phyloP scores from a whole-genome alignment of 1,140 invertebrate genomes.

The Musca vetustissima region DNA sequence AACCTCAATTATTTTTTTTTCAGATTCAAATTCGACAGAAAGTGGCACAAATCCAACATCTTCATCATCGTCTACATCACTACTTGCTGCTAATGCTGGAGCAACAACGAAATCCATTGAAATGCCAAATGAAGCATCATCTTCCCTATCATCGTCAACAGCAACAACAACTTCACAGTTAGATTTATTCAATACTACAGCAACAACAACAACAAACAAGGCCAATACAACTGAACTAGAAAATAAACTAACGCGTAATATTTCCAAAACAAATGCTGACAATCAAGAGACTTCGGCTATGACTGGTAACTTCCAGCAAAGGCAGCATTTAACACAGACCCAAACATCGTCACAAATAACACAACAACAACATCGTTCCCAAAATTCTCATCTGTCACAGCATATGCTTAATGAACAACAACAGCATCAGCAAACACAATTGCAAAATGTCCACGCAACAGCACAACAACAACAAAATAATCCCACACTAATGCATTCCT shows the following conservation, averaged over 20 bases:
- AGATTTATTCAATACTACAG: not conserved
- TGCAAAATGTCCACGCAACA: slow-evolving; percentile 1
- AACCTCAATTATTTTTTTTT: not conserved
- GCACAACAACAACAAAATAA: slow-evolving; percentile 15
- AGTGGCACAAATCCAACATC: no score
- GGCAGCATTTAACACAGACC: not conserved
- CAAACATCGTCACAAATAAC: slow-evolving; percentile 2
- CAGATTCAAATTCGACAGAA: no score
- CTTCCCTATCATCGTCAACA: no score
- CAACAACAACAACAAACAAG: no score
- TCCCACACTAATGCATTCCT: slow-evolving; percentile 20
- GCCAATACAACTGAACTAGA: not conserved
- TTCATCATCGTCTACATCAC: no score
- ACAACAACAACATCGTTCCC: slow-evolving; percentile 13
- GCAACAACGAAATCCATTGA: not conserved
- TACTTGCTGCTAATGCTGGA: no score
- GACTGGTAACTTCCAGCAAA: not conserved
- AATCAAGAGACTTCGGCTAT: slow-evolving; percentile 8
- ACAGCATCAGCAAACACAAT: slow-evolving; percentile 20
- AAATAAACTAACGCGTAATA: slow-evolving; percentile 8
- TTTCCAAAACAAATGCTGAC: slow-evolving; percentile 20
- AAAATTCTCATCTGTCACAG: not conserved
- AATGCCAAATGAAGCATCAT: slow-evolving; percentile 12
- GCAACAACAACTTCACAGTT: not conserved
- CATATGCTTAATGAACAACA: slow-evolving; percentile 6